phyloP scores from a whole-genome alignment of 2,113 vertebrate genomes.

The Lipophrys pholis region DNA sequence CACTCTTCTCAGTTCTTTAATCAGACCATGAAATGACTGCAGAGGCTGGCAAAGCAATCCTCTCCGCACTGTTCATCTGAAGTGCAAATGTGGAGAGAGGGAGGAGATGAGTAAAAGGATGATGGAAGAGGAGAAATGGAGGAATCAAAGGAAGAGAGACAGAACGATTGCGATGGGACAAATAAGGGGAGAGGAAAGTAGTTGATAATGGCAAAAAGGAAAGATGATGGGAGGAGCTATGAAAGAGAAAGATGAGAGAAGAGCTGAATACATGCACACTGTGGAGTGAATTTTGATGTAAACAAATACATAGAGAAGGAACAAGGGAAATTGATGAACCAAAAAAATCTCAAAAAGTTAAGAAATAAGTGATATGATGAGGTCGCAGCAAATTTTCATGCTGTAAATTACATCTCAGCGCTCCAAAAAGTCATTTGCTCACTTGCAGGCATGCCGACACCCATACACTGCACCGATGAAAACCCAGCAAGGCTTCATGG shows the following conservation, averaged over 20 bases:
- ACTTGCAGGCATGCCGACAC: not conserved
- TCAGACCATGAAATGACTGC: slow-evolving; percentile 61
- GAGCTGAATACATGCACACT: not conserved
- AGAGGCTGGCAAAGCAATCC: slow-evolving; percentile 26
- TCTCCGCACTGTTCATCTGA: slow-evolving; percentile 47
- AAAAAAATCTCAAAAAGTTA: not conserved
- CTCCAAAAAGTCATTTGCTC: not conserved
- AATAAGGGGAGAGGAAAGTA: not conserved
- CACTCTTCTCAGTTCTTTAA: slow-evolving; percentile 37
- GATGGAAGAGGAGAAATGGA: slow-evolving; percentile 4
- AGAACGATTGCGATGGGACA: not conserved
- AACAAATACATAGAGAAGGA: not conserved
- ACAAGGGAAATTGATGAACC: not conserved
- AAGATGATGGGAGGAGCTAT: not conserved
- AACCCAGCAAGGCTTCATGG: not conserved
- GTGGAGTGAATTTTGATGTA: not conserved
- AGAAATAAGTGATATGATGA: not conserved
- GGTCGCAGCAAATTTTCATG: slow-evolving; percentile 2
- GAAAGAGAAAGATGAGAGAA: slow-evolving; percentile 6
- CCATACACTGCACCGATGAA: not conserved
- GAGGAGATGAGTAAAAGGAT: slow-evolving; percentile 6
- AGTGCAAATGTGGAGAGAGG: slow-evolving; percentile 39
- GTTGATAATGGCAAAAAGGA: not conserved
- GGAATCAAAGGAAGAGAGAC: slow-evolving; percentile 30
- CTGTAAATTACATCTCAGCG: slow-evolving; percentile 12